Percentiles rank a stretch among this genome's conserved stretches.
Conservation (phyloP, 2,113 vertebrate species). For the Ahaetulla prasina region DNA sequence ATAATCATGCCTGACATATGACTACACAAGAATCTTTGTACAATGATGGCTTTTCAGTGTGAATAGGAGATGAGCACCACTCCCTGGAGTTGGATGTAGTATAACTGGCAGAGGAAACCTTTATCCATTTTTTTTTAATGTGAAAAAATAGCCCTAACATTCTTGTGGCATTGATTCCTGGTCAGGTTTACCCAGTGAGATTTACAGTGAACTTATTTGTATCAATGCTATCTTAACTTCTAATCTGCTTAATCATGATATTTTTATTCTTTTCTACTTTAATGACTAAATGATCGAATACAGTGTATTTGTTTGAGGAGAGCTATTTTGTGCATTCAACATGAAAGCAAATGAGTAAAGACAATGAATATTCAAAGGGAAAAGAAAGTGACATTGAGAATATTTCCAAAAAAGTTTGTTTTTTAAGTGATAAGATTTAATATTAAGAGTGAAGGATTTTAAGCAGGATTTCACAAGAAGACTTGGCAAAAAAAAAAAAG, state of each 20-base stretch:
- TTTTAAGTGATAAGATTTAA: background rate
- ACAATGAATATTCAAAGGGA: background rate
- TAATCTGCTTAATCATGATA: background rate
- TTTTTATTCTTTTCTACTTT: background rate
- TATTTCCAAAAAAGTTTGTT: background rate
- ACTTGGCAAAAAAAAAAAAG: background rate
- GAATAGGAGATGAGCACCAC: no score
- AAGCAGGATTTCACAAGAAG: background rate
- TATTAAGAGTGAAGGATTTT: background rate
- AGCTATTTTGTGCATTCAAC: background rate
- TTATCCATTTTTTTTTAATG: background rate
- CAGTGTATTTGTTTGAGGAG: background rate
- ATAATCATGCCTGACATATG: no score
- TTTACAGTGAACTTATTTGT: no score
- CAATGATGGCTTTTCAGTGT: no score
- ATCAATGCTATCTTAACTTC: background rate
- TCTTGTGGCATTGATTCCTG: no score
- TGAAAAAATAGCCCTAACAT: no score
- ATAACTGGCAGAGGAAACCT: no score
- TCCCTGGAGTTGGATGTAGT: no score
- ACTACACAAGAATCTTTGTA: no score
- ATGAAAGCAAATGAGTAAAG: constrained; percentile 17
- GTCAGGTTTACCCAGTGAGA: no score
- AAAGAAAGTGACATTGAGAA: background rate
- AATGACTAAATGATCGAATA: background rate